Evolutionary conservation across 2,888 invertebrate species (phyloP), one percentile per base, ranked within the genome.

Genomic region (Nomada ferruginata): DNA sequence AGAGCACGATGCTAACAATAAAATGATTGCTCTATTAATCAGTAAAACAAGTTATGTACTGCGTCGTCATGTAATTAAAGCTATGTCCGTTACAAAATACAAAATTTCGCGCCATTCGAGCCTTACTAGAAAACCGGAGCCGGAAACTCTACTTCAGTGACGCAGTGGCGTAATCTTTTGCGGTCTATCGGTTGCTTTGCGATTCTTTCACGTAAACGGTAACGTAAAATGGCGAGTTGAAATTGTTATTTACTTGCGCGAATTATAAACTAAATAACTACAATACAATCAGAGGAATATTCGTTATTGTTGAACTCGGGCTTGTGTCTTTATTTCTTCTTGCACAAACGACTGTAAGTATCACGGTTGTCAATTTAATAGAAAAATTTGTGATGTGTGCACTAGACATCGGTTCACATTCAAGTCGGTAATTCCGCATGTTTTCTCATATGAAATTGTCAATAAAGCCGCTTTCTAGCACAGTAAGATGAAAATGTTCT

Each of bases 151-250:
- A 63, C 65, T 83, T 75, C 66, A 59, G 77, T 78, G 79, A 82
- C 87, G 85, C 87, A 83, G 78, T 87, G 82, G 85, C 87, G 83
- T 84, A 81, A 84, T 83, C 83, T 79, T 75, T 79, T 73, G 84
- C 82, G 72, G 84, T 80, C 81, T 80, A 78, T 84, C 83, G 77
- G 81, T 84, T 81, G 86, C 85, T 83, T 85, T 77, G 86, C 89
- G 83, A 87, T 89, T 89, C 82, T 87, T 81, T 82, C 82, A 79
- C 82, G 68, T 81, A 81, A 85, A 81, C 79, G 84, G 85, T 85
- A 59, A 85, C 85, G 83, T 89, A 90, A 90, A 90, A 91, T 91
- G 92, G 91, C 91, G 89, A 92, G 86, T 82, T 85, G 86, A 82
- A 88, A 85, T 91, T 91, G 90, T 92, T 90, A 90, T 91, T 92